Evolutionary conservation across 2,888 invertebrate genomes (phyloP).

Genomic region (Chymomyza caudatula): DNA sequence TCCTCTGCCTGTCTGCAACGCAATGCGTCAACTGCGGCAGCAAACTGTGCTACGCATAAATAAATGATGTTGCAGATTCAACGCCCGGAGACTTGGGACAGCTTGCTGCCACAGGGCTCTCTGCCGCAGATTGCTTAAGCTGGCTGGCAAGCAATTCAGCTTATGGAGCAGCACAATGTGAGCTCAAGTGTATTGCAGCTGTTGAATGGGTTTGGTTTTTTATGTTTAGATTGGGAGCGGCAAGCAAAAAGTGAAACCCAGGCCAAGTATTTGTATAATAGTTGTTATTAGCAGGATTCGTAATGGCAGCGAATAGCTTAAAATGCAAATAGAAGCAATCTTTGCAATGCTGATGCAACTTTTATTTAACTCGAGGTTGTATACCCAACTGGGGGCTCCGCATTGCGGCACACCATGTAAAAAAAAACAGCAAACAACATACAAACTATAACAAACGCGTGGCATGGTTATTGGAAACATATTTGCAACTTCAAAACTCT

Average conservation of each 20-base stretch:
- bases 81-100: slow-evolving; percentile 12
- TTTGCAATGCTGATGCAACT: no score
- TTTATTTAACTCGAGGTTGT: no score
- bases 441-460: no score
- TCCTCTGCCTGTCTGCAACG: slow-evolving; percentile 11
- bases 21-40: slow-evolving; percentile 4
- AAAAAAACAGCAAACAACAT: no score
- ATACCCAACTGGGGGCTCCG: no score
- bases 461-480: no score
- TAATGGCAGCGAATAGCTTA: no score
- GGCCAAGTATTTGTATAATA: not conserved
- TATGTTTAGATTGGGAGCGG: not conserved
- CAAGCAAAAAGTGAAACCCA: not conserved
- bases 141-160: not conserved
- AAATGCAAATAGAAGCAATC: no score
- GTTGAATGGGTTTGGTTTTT: not conserved
- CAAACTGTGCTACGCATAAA: slow-evolving; percentile 57
- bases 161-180: not conserved
- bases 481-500: no score
- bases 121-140: not conserved
- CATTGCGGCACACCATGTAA: no score
- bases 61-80: slow-evolving; percentile 67
- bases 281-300: not conserved
- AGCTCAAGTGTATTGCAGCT: not conserved
- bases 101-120: not conserved